Conservation (phyloP, 1,140 invertebrate genomes). For the Aradophagus sp. region DNA sequence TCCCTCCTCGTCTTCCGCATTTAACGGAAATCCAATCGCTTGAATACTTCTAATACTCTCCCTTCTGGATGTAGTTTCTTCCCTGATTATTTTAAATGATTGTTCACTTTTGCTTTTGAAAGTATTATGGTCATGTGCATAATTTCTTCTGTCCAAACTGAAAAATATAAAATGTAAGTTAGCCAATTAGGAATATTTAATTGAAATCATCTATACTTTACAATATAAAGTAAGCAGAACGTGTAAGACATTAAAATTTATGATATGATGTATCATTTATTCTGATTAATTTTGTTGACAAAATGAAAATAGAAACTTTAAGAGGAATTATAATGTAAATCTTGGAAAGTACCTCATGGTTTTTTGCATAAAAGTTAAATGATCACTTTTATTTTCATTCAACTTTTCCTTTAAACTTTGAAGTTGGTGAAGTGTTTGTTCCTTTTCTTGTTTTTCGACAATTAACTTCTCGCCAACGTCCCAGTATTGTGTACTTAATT, state of each 20-base stretch:
- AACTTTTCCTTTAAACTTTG: conserved; percentile 53
- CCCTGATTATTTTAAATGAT: conserved; percentile 58
- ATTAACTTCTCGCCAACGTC: conserved; percentile 77
- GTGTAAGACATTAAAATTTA: too few relatives aligned
- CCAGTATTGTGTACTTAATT: conserved; percentile 76
- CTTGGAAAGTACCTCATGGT: conserved; percentile 59
- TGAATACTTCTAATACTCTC: conserved; percentile 70
- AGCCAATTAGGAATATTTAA: too few relatives aligned
- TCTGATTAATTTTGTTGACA: too few relatives aligned
- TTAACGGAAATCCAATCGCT: conserved; percentile 77
- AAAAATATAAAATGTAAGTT: conserved; percentile 12
- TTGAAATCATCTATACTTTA: too few relatives aligned
- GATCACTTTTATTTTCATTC: conserved; percentile 13
- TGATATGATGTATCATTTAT: too few relatives aligned
- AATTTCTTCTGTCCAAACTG: conserved; percentile 58
- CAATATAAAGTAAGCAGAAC: too few relatives aligned
- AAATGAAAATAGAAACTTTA: too few relatives aligned
- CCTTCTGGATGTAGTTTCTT: conserved; percentile 65
- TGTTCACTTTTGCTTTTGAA: conserved; percentile 31
- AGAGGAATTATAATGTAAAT: too few relatives aligned
- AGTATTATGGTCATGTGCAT: conserved; percentile 37
- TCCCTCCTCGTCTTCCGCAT: conserved; percentile 88
- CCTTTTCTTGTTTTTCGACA: conserved; percentile 76
- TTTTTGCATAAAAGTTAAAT: conserved; percentile 32
- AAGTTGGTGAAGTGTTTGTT: conserved; percentile 62